These are phyloP conservation scores for Pogoniulus pusillus DNA, from an alignment of 2,797 vertebrate genomes.

Conservation along the genomic window DNA sequence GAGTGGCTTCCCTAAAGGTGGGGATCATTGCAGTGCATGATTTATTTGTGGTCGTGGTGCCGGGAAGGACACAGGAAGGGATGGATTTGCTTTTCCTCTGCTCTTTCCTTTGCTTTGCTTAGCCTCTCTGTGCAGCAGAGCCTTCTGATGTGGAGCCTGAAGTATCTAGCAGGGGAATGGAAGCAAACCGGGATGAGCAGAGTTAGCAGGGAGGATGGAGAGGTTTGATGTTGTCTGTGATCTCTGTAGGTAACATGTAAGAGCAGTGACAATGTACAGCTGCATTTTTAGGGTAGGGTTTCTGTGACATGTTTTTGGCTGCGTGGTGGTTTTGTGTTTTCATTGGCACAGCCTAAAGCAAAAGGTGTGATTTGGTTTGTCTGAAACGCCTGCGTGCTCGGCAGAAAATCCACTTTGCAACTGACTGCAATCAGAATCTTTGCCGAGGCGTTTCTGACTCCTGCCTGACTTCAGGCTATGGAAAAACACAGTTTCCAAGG, in stretches of 20 bases:
- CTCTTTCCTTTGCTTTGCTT: background rate
- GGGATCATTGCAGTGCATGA: conserved; percentile 29
- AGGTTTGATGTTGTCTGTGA: background rate
- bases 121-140: background rate
- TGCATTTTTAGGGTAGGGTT: conserved; percentile 16
- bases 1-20: conserved; percentile 72
- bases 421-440: background rate
- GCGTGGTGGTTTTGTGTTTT: conserved; percentile 2
- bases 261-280: background rate
- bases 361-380: background rate
- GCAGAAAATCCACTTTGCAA: background rate
- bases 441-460: background rate
- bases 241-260: background rate
- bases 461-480: background rate
- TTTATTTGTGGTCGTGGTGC: conserved; percentile 4
- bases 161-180: background rate
- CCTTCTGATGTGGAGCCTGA: conserved; percentile 10
- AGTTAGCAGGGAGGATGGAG: conserved; percentile 26
- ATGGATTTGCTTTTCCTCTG: conserved; percentile 23
- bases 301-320: conserved; percentile 35
- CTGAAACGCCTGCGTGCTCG: background rate
- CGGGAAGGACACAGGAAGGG: background rate
- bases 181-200: background rate
- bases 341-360: background rate
- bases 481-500: background rate